These are phyloP conservation scores for Brachionichthys hirsutus DNA, from an alignment of 2,113 vertebrate species.

Conservation along the genomic window DNA sequence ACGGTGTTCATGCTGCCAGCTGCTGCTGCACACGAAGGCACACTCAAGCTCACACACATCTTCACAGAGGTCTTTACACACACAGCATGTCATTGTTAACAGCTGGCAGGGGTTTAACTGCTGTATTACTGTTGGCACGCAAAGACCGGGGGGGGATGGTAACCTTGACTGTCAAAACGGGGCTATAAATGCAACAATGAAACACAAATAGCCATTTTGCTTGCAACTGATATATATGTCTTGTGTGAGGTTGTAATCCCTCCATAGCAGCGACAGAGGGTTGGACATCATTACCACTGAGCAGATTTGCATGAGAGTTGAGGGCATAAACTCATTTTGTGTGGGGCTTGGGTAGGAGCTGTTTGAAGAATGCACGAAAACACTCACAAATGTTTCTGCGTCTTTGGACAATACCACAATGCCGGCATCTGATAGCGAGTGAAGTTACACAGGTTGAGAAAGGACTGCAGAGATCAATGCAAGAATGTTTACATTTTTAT, in stretches of 20 bases:
- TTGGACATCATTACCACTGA: not conserved
- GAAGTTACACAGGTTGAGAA: no score
- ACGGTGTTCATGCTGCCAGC: constrained; percentile 32
- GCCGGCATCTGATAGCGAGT: no score
- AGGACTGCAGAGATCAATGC: no score
- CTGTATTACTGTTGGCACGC: constrained; percentile 57
- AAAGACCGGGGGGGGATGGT: constrained; percentile 24
- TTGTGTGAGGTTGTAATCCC: constrained; percentile 15
- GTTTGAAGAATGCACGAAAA: no score
- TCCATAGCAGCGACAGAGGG: not conserved
- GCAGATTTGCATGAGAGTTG: not conserved
- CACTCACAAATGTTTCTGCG: no score
- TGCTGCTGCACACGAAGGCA: constrained; percentile 57
- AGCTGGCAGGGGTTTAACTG: constrained; percentile 67
- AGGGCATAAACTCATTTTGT: not conserved
- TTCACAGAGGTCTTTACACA: constrained; percentile 38
- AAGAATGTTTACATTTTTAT: no score
- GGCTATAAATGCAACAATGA: constrained; percentile 45
- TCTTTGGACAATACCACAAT: no score
- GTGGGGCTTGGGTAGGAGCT: no score
- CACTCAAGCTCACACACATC: constrained; percentile 22
- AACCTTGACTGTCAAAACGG: constrained; percentile 52
- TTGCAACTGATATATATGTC: constrained; percentile 28
- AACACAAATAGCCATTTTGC: constrained; percentile 40
- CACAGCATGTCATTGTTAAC: constrained; percentile 70